phyloP scores from a whole-genome alignment of 2,113 vertebrate genomes.

The Protobothrops mucrosquamatus region DNA sequence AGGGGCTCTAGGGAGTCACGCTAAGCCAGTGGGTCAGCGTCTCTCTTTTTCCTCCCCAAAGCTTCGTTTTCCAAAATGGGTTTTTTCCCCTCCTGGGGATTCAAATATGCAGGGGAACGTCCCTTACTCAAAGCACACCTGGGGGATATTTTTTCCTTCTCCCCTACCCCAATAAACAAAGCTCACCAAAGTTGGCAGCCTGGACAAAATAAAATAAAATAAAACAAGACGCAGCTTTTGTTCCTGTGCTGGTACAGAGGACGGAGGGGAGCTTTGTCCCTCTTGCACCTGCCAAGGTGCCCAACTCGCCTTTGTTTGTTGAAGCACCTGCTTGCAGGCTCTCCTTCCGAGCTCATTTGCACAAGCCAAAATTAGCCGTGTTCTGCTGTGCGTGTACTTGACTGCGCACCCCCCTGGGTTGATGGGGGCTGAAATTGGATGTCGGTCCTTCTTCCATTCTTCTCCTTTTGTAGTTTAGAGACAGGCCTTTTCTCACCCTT shows the following conservation, averaged over 20 bases:
- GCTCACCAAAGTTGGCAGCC: neutral
- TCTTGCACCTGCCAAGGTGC: neutral
- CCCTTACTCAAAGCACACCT: neutral
- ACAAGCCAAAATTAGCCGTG: neutral
- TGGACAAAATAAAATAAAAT: neutral
- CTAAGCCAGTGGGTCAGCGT: neutral
- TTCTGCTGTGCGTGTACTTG: neutral
- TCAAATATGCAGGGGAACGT: neutral
- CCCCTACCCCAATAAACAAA: neutral
- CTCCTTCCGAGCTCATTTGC: neutral
- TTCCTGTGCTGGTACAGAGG: neutral
- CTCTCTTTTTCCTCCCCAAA: neutral
- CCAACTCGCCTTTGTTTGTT: neutral
- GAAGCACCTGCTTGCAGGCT: neutral
- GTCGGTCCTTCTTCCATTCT: neutral
- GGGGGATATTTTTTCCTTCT: neutral
- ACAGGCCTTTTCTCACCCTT: neutral
- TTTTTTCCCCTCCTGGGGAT: neutral
- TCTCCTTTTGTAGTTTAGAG: neutral
- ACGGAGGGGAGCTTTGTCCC: neutral
- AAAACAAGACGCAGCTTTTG: neutral
- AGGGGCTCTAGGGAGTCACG: neutral
- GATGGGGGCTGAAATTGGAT: neutral
- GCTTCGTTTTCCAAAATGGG: neutral
- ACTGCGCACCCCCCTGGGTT: neutral